phyloP scores from a whole-genome alignment of 2,113 vertebrate species.

The Oreotragus oreotragus region DNA sequence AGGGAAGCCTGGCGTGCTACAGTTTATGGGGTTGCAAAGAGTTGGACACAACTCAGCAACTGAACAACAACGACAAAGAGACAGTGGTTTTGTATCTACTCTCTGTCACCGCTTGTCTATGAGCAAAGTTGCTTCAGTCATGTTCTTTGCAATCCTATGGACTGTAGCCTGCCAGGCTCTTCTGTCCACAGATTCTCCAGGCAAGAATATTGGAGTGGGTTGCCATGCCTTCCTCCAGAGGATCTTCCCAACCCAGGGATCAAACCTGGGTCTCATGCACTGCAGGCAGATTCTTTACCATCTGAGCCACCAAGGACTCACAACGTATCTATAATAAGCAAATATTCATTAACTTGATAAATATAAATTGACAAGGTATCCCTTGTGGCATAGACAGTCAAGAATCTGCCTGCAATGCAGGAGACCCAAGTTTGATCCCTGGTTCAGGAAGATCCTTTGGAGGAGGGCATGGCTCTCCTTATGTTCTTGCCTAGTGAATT shows the following conservation, averaged over 20 bases:
- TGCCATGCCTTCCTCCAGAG: background rate
- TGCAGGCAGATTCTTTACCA: background rate
- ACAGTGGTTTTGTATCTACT: background rate
- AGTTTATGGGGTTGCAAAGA: background rate
- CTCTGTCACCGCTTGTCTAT: background rate
- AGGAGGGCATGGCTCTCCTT: background rate
- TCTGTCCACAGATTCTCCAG: background rate
- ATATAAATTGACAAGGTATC: background rate
- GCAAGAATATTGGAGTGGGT: background rate
- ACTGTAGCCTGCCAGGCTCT: background rate
- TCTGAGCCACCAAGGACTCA: background rate
- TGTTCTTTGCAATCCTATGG: background rate
- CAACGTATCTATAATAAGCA: background rate
- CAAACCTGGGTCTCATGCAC: background rate
- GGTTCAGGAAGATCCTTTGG: background rate
- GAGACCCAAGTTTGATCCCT: background rate
- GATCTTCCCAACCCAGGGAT: background rate
- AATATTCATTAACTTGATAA: background rate
- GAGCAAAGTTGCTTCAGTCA: background rate
- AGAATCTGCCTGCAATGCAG: rapidly evolving
- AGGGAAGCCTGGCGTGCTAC: background rate
- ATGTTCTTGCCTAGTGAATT: background rate
- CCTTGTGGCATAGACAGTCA: background rate
- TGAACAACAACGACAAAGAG: background rate
- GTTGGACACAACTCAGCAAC: background rate